Conservation (phyloP, 2,113 vertebrate genomes). For the Anser cygnoides region DNA sequence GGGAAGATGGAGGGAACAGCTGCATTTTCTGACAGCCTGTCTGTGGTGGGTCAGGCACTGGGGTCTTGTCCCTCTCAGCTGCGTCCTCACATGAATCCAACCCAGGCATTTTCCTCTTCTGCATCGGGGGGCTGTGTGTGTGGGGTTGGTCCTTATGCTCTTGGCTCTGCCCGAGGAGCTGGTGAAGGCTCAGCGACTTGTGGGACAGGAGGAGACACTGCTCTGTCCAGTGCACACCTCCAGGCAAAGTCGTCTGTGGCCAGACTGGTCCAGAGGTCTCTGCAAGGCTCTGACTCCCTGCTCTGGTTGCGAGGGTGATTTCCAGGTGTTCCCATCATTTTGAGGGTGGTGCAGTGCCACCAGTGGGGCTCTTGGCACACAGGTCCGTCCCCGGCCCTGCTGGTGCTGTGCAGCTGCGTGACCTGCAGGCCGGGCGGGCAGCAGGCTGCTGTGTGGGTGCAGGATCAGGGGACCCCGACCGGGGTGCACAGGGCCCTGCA, state of each 20-base stretch:
- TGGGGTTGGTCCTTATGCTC: neutral
- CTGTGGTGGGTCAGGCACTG: neutral
- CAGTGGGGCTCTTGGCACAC: neutral
- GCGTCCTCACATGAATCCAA: neutral
- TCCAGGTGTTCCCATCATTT: fast-evolving
- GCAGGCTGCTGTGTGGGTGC: neutral
- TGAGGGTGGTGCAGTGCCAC: neutral
- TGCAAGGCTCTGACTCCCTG: neutral
- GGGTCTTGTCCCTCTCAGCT: neutral
- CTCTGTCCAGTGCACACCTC: neutral
- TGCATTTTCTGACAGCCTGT: neutral
- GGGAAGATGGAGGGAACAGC: neutral
- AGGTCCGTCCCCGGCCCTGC: neutral
- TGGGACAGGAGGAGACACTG: neutral
- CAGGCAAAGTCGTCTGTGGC: neutral
- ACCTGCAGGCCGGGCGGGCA: neutral
- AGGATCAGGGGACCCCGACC: fast-evolving
- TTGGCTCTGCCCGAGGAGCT: neutral
- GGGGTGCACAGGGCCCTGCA: neutral
- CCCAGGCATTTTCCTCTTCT: neutral
- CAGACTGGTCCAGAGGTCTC: neutral
- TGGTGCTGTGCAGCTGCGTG: fast-evolving
- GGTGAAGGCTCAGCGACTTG: neutral
- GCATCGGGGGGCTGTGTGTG: fast-evolving
- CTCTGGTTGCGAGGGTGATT: neutral